Conservation (phyloP, 1,140 invertebrate species). For the Pygmarrhopalites habei region DNA sequence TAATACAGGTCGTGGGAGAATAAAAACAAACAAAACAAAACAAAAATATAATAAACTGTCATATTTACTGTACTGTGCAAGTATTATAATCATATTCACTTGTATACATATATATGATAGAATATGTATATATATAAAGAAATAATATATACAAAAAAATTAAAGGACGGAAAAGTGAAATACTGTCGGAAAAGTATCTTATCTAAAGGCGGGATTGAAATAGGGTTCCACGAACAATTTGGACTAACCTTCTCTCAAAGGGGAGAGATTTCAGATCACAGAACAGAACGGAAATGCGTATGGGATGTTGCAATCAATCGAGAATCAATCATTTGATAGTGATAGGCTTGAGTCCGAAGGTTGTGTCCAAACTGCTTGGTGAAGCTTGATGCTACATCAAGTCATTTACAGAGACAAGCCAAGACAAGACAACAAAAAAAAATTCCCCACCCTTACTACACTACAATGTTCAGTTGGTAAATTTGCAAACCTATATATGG, state of each 20-base stretch:
- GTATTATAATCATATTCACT: no score
- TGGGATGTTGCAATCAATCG: constrained; percentile 4
- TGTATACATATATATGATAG: no score
- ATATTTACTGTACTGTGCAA: no score
- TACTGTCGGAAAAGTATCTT: no score
- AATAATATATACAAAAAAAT: no score
- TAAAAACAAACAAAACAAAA: constrained; percentile 9
- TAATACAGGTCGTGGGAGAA: not conserved
- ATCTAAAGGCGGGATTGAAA: constrained; percentile 22
- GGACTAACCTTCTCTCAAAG: constrained; percentile 39
- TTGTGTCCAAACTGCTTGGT: constrained; percentile 38
- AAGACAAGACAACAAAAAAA: no score
- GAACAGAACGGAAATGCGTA: constrained; percentile 2
- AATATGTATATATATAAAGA: no score
- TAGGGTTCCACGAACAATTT: constrained; percentile 38
- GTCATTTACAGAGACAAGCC: constrained; percentile 20
- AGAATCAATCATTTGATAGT: constrained; percentile 19
- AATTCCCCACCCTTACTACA: no score
- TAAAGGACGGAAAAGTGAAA: no score
- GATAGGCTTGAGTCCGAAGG: constrained; percentile 30
- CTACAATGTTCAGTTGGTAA: no score
- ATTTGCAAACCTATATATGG: no score
- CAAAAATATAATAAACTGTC: not conserved
- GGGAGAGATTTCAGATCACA: constrained; percentile 24
- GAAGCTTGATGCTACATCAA: constrained; percentile 27